These are phyloP conservation scores for Drosophila saltans DNA, from an alignment of 1,140 invertebrate species.

Conservation along the genomic window DNA sequence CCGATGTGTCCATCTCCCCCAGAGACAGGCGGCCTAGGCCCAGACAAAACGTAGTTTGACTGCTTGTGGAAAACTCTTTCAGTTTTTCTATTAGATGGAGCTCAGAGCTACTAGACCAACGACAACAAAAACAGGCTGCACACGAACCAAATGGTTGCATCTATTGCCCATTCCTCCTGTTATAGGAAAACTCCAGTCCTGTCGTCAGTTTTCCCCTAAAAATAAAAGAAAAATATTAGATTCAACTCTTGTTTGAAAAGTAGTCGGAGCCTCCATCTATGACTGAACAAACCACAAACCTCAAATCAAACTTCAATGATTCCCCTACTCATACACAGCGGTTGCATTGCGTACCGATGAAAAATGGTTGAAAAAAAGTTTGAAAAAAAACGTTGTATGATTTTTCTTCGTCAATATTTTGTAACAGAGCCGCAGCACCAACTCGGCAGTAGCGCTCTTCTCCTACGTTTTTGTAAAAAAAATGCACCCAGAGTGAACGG, in stretches of 20 bases:
- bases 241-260: constrained; percentile 12
- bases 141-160: constrained; percentile 58
- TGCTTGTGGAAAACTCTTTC: constrained; percentile 75
- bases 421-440: constrained; percentile 78
- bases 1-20: constrained; percentile 35
- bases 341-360: constrained; percentile 56
- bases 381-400: constrained; percentile 82
- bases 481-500: constrained; percentile 50
- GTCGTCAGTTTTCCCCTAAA: constrained; percentile 64
- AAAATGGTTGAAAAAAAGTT: constrained; percentile 82
- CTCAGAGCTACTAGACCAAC: constrained; percentile 51
- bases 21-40: constrained; percentile 30
- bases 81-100: constrained; percentile 67
- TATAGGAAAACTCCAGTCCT: constrained; percentile 64
- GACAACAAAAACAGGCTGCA: constrained; percentile 34
- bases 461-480: constrained; percentile 64
- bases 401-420: constrained; percentile 83
- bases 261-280: background rate
- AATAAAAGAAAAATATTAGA: constrained; percentile 27
- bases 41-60: constrained; percentile 66
- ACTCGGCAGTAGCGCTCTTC: constrained; percentile 37
- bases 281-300: background rate
- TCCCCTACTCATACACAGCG: background rate
- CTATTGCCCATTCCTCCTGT: constrained; percentile 40
- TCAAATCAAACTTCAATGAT: background rate